Evolutionary conservation across 2,888 invertebrate species (phyloP).

Genomic region (Lamellibrachia satsuma): DNA sequence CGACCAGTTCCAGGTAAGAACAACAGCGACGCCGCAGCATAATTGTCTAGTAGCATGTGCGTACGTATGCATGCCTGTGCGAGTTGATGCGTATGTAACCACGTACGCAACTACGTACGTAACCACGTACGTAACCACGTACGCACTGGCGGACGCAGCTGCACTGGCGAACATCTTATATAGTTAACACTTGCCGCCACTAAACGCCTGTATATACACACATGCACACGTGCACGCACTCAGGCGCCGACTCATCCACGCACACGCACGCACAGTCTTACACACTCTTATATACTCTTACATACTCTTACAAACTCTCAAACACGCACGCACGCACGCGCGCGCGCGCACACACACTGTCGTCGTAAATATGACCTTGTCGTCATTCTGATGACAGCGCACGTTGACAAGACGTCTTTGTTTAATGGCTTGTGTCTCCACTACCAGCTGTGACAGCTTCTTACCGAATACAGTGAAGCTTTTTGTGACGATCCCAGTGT

Average conservation of each 20-base stretch:
- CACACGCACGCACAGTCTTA: not conserved
- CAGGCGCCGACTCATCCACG: not conserved
- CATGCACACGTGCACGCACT: not conserved
- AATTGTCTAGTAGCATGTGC: not conserved
- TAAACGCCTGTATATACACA: too few species aligned
- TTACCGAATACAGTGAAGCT: not conserved
- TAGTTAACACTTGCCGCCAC: too few species aligned
- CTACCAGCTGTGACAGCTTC: not conserved
- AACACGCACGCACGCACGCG: not conserved
- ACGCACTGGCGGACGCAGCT: not conserved
- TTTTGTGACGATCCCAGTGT: not conserved
- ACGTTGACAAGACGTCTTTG: not conserved
- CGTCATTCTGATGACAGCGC: not conserved
- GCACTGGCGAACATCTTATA: too few species aligned
- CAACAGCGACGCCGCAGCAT: not conserved
- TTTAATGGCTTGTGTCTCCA: not conserved
- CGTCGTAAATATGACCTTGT: not conserved
- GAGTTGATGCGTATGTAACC: not conserved
- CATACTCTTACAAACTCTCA: not conserved
- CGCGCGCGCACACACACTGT: not conserved
- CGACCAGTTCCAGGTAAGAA: not conserved
- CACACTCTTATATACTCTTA: not conserved
- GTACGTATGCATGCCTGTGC: not conserved
- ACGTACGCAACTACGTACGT: not conserved
- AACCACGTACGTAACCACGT: too few species aligned